Evolutionary conservation across 2,888 invertebrate species (phyloP).

Genomic region (Oxycera nigricornis): DNA sequence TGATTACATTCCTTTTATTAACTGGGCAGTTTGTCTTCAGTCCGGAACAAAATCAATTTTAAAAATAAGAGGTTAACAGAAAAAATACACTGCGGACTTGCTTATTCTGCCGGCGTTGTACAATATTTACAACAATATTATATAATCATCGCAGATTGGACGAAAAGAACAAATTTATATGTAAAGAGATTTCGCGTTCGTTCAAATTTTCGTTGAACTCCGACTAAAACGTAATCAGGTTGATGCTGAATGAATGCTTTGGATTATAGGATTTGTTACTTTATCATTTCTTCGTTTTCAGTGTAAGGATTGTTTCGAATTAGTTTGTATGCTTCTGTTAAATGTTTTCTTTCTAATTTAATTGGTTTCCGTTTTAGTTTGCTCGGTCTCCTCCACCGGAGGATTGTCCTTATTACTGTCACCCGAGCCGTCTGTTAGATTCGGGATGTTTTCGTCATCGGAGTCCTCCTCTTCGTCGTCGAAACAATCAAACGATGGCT

Average conservation of each 20-base stretch:
- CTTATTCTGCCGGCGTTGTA: conserved; percentile 28
- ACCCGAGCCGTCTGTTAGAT: conserved; percentile 49
- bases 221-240: conserved; percentile 22
- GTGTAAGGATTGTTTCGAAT: conserved; percentile 29
- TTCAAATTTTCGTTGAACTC: conserved; percentile 15
- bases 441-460: conserved; percentile 68
- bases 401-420: conserved; percentile 37
- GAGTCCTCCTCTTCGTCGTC: conserved; percentile 73
- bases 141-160: conserved; percentile 27
- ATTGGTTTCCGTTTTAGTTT: conserved; percentile 8
- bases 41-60: background rate
- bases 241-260: conserved; percentile 24
- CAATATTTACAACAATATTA: conserved; percentile 37
- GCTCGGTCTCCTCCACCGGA: background rate
- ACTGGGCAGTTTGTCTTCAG: background rate
- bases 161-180: background rate
- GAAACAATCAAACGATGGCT: conserved; percentile 78
- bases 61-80: too few relatives aligned
- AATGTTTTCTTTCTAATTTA: conserved; percentile 15
- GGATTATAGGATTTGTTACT: conserved; percentile 18
- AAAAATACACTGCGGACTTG: background rate
- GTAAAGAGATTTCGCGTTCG: background rate
- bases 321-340: background rate
- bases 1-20: background rate
- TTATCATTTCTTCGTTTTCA: conserved; percentile 4